A percentile compares a stretch with the other conserved stretches of the same genome.
Evolutionary conservation across 1,140 invertebrate species (phyloP).

Genomic region (Cyrtorhinus lividipennis): DNA sequence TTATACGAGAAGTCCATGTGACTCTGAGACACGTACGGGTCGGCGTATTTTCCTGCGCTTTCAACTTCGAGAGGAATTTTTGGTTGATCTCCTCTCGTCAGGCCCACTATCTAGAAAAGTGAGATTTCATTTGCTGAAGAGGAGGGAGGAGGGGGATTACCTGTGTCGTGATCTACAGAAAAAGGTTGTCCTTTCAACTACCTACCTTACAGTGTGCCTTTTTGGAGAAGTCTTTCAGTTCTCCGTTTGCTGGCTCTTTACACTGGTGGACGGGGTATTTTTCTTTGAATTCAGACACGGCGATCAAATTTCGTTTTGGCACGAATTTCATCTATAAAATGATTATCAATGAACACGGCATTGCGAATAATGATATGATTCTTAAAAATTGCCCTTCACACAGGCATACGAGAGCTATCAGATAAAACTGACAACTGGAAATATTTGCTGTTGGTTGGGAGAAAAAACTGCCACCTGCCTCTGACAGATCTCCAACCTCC

Average conservation of each 20-base stretch:
- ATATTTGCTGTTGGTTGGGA: too few relatives aligned
- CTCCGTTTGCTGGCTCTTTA: background rate
- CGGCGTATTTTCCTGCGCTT: conserved; percentile 3
- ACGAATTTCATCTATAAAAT: background rate
- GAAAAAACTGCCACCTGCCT: too few relatives aligned
- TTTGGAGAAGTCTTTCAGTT: background rate
- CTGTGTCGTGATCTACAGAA: too few relatives aligned
- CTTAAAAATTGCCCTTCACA: too few relatives aligned
- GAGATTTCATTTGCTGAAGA: too few relatives aligned
- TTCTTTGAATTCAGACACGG: background rate
- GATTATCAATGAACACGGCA: too few relatives aligned
- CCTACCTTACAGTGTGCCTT: background rate
- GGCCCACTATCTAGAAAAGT: background rate
- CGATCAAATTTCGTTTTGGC: background rate
- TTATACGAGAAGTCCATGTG: conserved; percentile 1
- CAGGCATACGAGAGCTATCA: too few relatives aligned
- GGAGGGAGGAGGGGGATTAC: too few relatives aligned
- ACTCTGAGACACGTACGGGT: background rate
- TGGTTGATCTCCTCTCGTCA: background rate
- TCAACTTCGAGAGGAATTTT: background rate
- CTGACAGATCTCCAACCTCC: too few relatives aligned
- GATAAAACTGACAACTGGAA: too few relatives aligned
- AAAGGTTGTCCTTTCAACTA: too few relatives aligned
- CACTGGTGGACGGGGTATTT: background rate
- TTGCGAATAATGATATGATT: too few relatives aligned